phyloP scores from a whole-genome alignment of 1,140 invertebrate species.

The Megalopta genalis region DNA sequence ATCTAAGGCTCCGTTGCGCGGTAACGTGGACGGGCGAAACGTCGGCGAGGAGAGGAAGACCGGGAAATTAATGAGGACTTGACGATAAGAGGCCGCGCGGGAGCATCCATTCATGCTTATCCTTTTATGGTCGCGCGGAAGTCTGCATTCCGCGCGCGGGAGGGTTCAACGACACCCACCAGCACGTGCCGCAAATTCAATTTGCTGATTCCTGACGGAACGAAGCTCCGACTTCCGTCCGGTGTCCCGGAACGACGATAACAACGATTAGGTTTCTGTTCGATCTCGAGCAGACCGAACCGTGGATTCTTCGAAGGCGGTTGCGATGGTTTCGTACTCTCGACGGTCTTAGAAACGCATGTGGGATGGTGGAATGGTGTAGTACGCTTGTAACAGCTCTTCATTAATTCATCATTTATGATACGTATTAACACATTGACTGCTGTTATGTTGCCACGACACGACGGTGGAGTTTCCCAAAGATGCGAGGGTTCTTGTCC shows the following conservation, averaged over 20 bases:
- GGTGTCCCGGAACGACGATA: background rate
- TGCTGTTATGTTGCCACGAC: too few relatives aligned
- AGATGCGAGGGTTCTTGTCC: too few relatives aligned
- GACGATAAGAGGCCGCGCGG: background rate
- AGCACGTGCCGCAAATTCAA: slow-evolving; percentile 13
- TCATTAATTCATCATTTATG: too few relatives aligned
- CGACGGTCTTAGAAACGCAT: too few relatives aligned
- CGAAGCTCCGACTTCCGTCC: background rate
- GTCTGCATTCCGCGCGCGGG: background rate
- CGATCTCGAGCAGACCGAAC: too few relatives aligned
- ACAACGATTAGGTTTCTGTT: background rate
- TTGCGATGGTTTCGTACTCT: too few relatives aligned
- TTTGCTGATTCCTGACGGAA: background rate
- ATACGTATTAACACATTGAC: too few relatives aligned
- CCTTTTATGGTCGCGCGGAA: background rate
- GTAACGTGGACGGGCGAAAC: background rate
- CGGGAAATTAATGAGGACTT: slow-evolving; percentile 17
- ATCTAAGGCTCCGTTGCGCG: slow-evolving; percentile 38
- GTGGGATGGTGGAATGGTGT: too few relatives aligned
- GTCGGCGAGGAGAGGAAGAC: background rate
- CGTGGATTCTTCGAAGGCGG: too few relatives aligned
- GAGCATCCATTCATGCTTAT: background rate
- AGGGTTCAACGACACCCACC: slow-evolving; percentile 4
- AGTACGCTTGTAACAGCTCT: too few relatives aligned
- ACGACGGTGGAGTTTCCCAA: too few relatives aligned